Conservation (phyloP, 53 echinoderm and acorn worm species). For the Holothuria leucospilota region DNA sequence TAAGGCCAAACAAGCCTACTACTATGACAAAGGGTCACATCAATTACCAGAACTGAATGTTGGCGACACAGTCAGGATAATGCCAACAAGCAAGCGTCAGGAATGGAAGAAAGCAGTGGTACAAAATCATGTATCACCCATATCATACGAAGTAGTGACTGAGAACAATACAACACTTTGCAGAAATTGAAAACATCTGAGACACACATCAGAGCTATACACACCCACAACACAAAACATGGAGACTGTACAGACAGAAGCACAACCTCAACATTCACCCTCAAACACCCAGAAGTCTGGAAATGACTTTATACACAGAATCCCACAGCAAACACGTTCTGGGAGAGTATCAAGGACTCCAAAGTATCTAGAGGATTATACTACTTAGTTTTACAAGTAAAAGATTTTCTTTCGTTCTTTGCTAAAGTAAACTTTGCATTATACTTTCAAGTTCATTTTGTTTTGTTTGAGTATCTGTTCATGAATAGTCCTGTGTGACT, state of each 20-base stretch:
- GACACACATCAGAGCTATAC: neutral
- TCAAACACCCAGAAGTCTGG: no score
- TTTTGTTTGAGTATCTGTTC: no score
- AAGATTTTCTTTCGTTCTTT: no score
- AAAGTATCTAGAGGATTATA: no score
- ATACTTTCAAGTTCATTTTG: no score
- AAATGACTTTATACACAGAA: no score
- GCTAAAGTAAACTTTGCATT: no score
- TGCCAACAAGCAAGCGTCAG: conserved; percentile 5
- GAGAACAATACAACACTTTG: neutral
- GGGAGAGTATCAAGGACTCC: no score
- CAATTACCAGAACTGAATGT: neutral
- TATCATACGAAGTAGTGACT: conserved; percentile 5
- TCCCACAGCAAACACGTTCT: no score
- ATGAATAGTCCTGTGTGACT: no score
- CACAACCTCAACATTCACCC: no score
- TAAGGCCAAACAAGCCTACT: conserved; percentile 21
- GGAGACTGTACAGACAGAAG: neutral
- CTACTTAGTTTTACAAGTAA: no score
- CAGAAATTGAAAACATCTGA: conserved; percentile 15
- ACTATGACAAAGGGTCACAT: conserved; percentile 6
- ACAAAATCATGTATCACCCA: neutral
- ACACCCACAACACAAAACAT: neutral
- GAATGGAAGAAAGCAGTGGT: neutral
- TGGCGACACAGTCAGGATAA: conserved; percentile 14